A percentile compares a stretch with the other conserved stretches of the same genome.
These are phyloP conservation scores for Scaeva pyrastri DNA, from an alignment of 2,888 invertebrate species.

Conservation along the genomic window DNA sequence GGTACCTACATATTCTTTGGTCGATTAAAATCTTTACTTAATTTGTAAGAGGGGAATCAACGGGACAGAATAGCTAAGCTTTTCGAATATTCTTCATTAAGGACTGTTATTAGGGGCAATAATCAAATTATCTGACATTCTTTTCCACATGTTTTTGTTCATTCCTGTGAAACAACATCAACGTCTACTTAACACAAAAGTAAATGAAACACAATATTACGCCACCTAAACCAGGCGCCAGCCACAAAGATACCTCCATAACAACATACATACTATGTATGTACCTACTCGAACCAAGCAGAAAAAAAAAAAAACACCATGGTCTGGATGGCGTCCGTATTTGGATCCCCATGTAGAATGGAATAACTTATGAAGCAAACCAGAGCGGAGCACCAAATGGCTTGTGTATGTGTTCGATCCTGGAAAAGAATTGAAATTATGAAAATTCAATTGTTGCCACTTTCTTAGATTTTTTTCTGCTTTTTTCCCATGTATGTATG, in stretches of 20 bases:
- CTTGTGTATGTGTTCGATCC: conserved; percentile 45
- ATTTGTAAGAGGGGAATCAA: conserved; percentile 8
- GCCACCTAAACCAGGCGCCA: conserved; percentile 69
- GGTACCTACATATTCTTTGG: conserved; percentile 15
- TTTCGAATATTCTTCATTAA: conserved; percentile 61
- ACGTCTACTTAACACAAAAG: conserved; percentile 60
- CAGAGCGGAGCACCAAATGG: conserved; percentile 22
- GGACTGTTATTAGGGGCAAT: conserved; percentile 57
- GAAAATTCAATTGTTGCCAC: conserved; percentile 75
- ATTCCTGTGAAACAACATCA: conserved; percentile 45
- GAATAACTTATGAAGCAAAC: conserved; percentile 50
- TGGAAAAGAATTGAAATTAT: conserved; percentile 54
- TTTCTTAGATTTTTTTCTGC: conserved; percentile 24
- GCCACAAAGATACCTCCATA: conserved; percentile 47
- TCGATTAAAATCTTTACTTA: conserved; percentile 42
- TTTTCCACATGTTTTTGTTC: not conserved
- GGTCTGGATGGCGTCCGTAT: conserved; percentile 27
- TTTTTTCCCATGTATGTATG: not conserved
- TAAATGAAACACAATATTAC: conserved; percentile 65
- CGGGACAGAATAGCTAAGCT: conserved; percentile 24
- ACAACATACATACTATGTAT: no score
- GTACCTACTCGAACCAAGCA: not conserved
- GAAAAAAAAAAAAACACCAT: conserved; percentile 35
- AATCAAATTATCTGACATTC: conserved; percentile 60
- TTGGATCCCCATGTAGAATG: conserved; percentile 26